Conservation (phyloP, 2,797 vertebrate genomes). For the Gastrophryne carolinensis region DNA sequence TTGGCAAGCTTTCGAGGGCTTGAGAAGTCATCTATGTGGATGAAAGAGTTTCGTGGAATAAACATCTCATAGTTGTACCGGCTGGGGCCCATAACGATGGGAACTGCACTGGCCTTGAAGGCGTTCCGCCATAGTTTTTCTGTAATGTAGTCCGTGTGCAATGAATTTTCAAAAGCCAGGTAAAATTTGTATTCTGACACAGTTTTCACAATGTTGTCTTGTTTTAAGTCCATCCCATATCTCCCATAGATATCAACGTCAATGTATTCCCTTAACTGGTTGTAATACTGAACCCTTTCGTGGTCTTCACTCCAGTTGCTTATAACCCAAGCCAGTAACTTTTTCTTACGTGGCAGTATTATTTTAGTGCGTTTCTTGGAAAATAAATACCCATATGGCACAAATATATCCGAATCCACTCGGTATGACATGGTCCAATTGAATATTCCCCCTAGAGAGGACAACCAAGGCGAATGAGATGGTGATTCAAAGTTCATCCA, state of each 20-base stretch:
- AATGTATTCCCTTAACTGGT: conserved; percentile 71
- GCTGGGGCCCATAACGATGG: conserved; percentile 84
- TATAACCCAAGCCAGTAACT: conserved; percentile 86
- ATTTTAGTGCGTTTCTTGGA: conserved; percentile 42
- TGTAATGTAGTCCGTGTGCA: conserved; percentile 90
- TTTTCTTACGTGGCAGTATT: conserved; percentile 61
- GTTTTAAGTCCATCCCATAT: conserved; percentile 63
- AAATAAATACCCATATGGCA: conserved; percentile 84
- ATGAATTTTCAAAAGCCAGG: conserved; percentile 91
- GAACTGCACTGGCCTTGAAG: conserved; percentile 76
- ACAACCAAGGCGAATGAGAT: conserved; percentile 69
- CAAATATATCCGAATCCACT: conserved; percentile 80
- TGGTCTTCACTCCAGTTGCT: conserved; percentile 88
- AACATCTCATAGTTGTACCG: conserved; percentile 89
- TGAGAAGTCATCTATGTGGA: conserved; percentile 88
- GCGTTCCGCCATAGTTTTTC: conserved; percentile 93
- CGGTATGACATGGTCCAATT: conserved; percentile 91
- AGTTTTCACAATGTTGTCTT: conserved; percentile 67
- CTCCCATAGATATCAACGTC: conserved; percentile 79
- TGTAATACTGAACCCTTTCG: conserved; percentile 78
- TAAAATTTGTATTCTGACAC: conserved; percentile 87
- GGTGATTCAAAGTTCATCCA: conserved; percentile 98
- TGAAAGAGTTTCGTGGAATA: conserved; percentile 84
- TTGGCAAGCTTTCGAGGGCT: conserved; percentile 73
- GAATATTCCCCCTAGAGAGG: conserved; percentile 69